Conservation (phyloP, 2,797 vertebrate species). For the Sphaeramia orbicularis region DNA sequence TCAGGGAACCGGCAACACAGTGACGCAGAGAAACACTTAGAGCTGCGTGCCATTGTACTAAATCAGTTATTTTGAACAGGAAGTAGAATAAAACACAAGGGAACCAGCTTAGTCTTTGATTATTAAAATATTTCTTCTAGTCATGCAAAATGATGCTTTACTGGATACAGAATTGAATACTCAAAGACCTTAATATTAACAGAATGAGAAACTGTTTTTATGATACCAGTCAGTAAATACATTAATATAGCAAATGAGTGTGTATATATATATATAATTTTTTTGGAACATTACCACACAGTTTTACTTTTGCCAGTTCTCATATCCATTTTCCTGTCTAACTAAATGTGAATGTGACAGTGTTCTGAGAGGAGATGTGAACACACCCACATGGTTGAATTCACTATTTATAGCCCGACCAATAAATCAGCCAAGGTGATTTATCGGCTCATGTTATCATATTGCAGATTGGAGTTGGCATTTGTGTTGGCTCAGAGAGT, state of each 20-base stretch:
- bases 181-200: neutral
- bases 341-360: neutral
- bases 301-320: neutral
- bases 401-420: slow-evolving; percentile 1
- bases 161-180: neutral
- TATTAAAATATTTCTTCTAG: slow-evolving; percentile 4
- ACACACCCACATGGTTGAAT: neutral
- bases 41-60: slow-evolving; percentile 43
- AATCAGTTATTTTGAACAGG: slow-evolving; percentile 37
- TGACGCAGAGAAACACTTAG: slow-evolving; percentile 23
- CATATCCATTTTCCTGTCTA: slow-evolving; percentile 1
- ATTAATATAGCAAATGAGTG: too few relatives aligned
- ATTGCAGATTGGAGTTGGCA: slow-evolving; percentile 1
- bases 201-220: neutral
- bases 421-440: slow-evolving; percentile 17
- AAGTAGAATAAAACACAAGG: slow-evolving; percentile 7
- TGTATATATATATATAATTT: too few relatives aligned
- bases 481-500: neutral
- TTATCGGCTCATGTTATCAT: slow-evolving; percentile 12
- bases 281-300: neutral
- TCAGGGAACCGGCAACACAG: slow-evolving; percentile 28
- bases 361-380: slow-evolving; percentile 10
- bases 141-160: neutral
- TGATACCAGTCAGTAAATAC: neutral
- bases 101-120: neutral